A percentile compares a stretch with the other conserved stretches of the same genome.
Conservation (phyloP, 2,888 invertebrate species). For the Dromius quadrimaculatus region DNA sequence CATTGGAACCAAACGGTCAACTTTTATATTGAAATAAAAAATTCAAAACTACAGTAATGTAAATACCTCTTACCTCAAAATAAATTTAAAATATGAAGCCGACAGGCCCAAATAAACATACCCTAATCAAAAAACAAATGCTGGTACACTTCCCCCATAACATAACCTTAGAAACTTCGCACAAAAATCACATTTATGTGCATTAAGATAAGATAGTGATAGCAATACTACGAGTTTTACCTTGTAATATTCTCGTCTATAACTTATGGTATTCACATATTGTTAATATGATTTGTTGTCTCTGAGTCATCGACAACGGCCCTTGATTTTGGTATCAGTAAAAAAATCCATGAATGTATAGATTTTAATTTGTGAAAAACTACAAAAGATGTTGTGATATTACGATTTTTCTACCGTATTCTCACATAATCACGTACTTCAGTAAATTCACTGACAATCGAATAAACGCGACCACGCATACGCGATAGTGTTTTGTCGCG, state of each 20-base stretch:
- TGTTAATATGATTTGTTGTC: constrained; percentile 36
- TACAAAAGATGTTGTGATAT: constrained; percentile 20
- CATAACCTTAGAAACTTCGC: constrained; percentile 9
- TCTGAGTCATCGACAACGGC: constrained; percentile 45
- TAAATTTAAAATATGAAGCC: background rate
- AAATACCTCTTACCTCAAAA: no score
- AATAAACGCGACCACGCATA: constrained; percentile 23
- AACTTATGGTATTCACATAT: constrained; percentile 45
- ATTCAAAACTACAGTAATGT: no score
- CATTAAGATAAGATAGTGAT: constrained; percentile 20
- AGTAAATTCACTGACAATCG: constrained; percentile 47
- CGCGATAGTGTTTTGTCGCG: constrained; percentile 13
- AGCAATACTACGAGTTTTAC: constrained; percentile 38
- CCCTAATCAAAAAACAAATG: constrained; percentile 25
- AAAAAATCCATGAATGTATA: constrained; percentile 33
- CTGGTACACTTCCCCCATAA: background rate
- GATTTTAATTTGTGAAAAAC: constrained; percentile 18
- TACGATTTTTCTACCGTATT: constrained; percentile 20
- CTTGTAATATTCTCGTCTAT: constrained; percentile 41
- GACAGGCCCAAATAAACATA: constrained; percentile 10
- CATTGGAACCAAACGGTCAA: no score
- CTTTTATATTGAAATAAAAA: no score
- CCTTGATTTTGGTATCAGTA: constrained; percentile 35
- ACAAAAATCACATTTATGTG: constrained; percentile 10
- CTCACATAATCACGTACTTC: constrained; percentile 43